phyloP scores from a whole-genome alignment of 2,113 vertebrate genomes.

The Caracal caracal region DNA sequence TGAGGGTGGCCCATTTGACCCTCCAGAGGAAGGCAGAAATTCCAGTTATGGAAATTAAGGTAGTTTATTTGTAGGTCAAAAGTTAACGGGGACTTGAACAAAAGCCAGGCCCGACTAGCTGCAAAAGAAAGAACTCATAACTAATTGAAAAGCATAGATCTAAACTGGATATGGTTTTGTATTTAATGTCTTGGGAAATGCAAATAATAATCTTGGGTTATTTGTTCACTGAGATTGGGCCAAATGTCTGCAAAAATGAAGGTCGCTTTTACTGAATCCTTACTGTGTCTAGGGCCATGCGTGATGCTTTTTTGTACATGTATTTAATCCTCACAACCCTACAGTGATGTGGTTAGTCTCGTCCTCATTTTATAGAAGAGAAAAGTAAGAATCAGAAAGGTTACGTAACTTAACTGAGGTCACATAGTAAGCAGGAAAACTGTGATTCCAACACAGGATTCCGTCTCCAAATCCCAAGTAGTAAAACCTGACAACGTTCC shows the following conservation, averaged over 20 bases:
- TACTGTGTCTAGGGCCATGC: neutral
- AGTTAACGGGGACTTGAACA: conserved; percentile 51
- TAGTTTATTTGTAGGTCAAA: conserved; percentile 51
- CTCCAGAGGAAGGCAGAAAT: conserved; percentile 2
- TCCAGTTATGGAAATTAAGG: conserved; percentile 46
- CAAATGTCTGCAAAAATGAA: neutral
- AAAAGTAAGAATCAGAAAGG: neutral
- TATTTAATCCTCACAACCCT: neutral
- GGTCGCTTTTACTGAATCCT: neutral
- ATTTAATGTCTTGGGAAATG: conserved; percentile 47
- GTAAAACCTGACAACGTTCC: neutral
- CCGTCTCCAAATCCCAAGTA: neutral
- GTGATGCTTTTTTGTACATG: neutral
- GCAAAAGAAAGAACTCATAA: conserved; percentile 23
- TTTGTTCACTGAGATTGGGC: neutral
- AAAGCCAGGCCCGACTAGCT: conserved; percentile 34
- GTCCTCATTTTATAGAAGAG: neutral
- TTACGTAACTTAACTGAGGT: neutral
- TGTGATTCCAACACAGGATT: neutral
- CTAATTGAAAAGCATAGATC: conserved; percentile 7
- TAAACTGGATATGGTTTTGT: conserved; percentile 30
- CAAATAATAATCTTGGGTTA: conserved; percentile 9
- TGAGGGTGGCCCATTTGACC: neutral
- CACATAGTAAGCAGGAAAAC: neutral
- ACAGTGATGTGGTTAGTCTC: neutral